Percentiles rank a stretch among this genome's conserved stretches.
Evolutionary conservation across 2,797 vertebrate genomes (phyloP).

Genomic region (Diplodus puntazzo): DNA sequence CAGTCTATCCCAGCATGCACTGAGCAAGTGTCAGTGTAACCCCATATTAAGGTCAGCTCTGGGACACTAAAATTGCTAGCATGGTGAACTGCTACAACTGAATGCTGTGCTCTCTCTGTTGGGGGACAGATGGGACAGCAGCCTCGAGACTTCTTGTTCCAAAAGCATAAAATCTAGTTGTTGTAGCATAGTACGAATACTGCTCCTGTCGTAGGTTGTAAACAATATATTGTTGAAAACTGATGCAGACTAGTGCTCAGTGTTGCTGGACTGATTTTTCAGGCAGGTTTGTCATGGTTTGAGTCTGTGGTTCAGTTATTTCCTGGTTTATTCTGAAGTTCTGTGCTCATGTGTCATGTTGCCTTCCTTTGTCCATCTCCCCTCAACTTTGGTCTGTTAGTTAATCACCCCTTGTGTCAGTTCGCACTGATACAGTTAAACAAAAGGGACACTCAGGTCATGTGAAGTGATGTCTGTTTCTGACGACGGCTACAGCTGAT

Average conservation of each 20-base stretch:
- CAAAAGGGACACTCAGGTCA: too few species aligned
- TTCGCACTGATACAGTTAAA: too few species aligned
- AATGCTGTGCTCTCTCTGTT: not conserved
- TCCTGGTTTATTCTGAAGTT: too few species aligned
- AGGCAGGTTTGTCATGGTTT: too few species aligned
- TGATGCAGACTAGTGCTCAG: slow-evolving; percentile 11
- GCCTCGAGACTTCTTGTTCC: not conserved
- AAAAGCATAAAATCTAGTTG: not conserved
- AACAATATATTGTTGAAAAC: not conserved
- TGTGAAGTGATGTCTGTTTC: too few species aligned
- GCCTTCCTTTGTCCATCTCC: too few species aligned
- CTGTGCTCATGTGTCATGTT: too few species aligned
- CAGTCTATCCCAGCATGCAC: not conserved
- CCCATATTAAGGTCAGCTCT: not conserved
- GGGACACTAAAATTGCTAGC: not conserved
- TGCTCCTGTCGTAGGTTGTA: not conserved
- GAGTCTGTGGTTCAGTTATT: too few species aligned
- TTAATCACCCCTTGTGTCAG: too few species aligned
- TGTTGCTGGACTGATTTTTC: slow-evolving; percentile 1
- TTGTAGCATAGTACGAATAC: not conserved
- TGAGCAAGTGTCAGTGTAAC: not conserved
- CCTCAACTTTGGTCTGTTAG: too few species aligned
- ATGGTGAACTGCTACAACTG: not conserved
- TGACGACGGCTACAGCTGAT: too few species aligned
- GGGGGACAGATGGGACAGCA: too few species aligned